Conservation (phyloP, 1,140 invertebrate species). For the Brachionus plicatilis region DNA sequence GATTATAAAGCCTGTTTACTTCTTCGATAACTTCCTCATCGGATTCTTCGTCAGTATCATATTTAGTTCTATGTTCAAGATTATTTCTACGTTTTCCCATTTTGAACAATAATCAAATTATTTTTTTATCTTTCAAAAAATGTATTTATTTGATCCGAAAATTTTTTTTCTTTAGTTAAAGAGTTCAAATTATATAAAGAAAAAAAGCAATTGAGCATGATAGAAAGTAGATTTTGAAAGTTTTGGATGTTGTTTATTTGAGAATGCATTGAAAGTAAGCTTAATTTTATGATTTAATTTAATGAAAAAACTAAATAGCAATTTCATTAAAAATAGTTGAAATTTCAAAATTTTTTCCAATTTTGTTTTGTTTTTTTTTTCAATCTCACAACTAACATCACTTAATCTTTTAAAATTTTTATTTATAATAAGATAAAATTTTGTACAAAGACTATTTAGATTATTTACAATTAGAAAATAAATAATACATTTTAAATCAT, state of each 20-base stretch:
- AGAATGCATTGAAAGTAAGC: not conserved
- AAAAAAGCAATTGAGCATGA: not conserved
- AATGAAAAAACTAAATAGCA: not conserved
- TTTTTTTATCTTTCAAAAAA: not conserved
- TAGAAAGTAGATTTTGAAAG: not conserved
- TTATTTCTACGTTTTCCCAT: constrained; percentile 32
- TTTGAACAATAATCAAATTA: not conserved
- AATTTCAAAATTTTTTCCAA: not conserved
- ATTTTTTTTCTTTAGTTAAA: not conserved
- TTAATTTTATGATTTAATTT: not conserved
- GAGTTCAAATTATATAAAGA: not conserved
- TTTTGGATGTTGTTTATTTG: not conserved
- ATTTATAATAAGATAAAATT: no score
- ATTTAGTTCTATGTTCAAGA: not conserved
- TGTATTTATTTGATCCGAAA: not conserved
- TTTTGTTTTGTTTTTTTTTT: not conserved
- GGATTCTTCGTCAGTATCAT: not conserved
- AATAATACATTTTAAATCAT: no score
- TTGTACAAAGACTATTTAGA: no score
- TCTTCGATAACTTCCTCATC: constrained; percentile 8
- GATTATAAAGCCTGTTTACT: not conserved
- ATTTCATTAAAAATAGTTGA: not conserved
- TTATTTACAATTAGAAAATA: no score
- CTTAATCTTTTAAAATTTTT: no score
- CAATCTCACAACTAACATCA: not conserved